Base-by-base conservation (phyloP, 2,113 vertebrate species). In the Tyto alba region DNA sequence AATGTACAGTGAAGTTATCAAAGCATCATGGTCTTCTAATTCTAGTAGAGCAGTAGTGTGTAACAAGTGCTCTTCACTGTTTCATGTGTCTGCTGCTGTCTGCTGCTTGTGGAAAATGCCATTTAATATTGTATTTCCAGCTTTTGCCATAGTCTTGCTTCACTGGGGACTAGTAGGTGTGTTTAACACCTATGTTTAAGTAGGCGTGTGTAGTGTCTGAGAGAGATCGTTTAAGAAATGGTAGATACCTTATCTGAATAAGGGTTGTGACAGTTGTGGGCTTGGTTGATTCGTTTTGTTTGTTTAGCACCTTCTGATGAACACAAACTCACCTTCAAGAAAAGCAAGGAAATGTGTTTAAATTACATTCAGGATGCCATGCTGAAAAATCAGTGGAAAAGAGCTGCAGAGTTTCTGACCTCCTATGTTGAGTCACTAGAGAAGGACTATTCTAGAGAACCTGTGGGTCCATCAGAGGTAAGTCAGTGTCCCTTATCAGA, bases 311-410 rank as follows among this genome's bases (percentile, higher is more conserved):
- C 88, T 50, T 38, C 45, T 63, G 38, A n/a, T 13, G 90, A 86
- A 5, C 91, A 47, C 27, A 96, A 97, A 87, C 94, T 85, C 72
- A 98, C 97, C 53, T 99, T 99, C 95, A 98, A 86, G 45, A 96
- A 92, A 88, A 98, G 97, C 19, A 97, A 98, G 56, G 96, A 96
- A 41, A 32, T 59, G 0, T 99, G 99, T 92, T 97, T 99, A 76
- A 92, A 68, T 83, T 96, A 94, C 16, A 98, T 99, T 78, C 98
- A 98, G 75, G 98, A 99, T 74, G 98, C 99, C 7, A 85, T 99
- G 95, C 96, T 99, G 43, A 98, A 98, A 89, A 98, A 99, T n/a
- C 98, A 98, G 38, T 99, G 99, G 99, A 94, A 98, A 45, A 98
- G 96, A 17, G 99, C 99, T 71, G 98, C 98, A 3, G 98, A 98